Percentiles rank a stretch among this genome's conserved stretches.
Conservation (phyloP, 1,140 invertebrate genomes). For the Drosophila guanche region DNA sequence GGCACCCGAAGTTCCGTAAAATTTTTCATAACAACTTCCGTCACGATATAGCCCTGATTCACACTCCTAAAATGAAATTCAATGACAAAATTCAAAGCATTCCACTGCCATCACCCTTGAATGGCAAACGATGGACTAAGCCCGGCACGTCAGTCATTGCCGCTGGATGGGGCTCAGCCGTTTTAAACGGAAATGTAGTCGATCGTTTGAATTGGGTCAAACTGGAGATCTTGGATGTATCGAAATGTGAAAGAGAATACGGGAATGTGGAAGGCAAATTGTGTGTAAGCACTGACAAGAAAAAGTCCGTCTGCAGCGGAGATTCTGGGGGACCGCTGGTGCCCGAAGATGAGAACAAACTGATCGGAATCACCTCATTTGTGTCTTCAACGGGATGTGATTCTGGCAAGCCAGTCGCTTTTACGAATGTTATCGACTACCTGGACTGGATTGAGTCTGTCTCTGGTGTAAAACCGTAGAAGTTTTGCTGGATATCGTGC, state of each 20-base stretch:
- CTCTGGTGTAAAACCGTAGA: background rate
- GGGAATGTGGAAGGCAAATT: background rate
- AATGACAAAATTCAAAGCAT: too few species aligned
- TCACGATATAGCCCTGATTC: too few species aligned
- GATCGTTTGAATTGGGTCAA: too few species aligned
- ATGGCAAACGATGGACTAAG: too few species aligned
- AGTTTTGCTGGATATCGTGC: background rate
- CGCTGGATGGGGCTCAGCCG: too few species aligned
- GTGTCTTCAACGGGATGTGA: background rate
- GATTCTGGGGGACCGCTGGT: conserved; percentile 14
- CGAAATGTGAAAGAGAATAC: too few species aligned
- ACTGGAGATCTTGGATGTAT: too few species aligned
- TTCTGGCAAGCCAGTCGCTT: background rate
- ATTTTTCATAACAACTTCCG: too few species aligned
- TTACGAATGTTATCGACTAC: background rate
- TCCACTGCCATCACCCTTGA: too few species aligned
- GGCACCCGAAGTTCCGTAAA: background rate
- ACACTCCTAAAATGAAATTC: too few species aligned
- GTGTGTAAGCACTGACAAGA: background rate
- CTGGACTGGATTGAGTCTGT: background rate
- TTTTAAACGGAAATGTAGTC: accelerated
- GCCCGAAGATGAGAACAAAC: background rate
- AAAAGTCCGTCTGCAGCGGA: background rate
- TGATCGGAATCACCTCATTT: conserved; percentile 2
- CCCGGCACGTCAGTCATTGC: too few species aligned